Evolutionary conservation across 1,140 invertebrate genomes (phyloP).

Genomic region (Aradophagus sp.): DNA sequence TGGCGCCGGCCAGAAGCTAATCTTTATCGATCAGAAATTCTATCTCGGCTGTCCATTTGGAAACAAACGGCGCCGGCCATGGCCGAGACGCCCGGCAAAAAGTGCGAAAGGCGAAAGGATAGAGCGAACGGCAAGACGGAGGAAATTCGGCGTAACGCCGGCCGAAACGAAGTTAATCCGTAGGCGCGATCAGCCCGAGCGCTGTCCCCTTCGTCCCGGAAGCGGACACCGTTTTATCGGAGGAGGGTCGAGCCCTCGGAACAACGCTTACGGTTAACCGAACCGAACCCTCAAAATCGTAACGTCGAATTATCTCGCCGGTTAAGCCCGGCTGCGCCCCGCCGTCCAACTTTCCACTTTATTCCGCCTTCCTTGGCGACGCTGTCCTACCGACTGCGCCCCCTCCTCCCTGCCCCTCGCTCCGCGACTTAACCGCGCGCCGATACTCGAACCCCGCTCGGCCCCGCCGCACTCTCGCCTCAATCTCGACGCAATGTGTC

Average conservation of each 20-base stretch:
- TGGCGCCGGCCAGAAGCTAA: constrained; percentile 11
- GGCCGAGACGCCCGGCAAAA: neutral
- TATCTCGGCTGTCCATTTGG: constrained; percentile 4
- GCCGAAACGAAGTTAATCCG: constrained; percentile 25
- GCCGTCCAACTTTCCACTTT: constrained; percentile 48
- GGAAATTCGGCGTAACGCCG: constrained; percentile 27
- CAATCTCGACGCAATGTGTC: no score
- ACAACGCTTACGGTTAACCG: constrained; percentile 68
- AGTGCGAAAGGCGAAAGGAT: constrained; percentile 1
- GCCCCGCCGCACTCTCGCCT: no score
- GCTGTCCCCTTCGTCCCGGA: constrained; percentile 47
- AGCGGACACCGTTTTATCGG: constrained; percentile 66
- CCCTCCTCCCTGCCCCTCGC: no score
- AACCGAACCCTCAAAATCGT: constrained; percentile 64
- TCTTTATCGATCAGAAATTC: constrained; percentile 16
- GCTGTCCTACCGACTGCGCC: no score
- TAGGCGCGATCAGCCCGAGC: constrained; percentile 13
- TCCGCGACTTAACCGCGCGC: no score
- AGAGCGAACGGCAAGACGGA: neutral
- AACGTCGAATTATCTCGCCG: constrained; percentile 64
- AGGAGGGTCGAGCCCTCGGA: constrained; percentile 63
- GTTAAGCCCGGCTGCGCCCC: constrained; percentile 50
- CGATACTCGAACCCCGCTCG: no score
- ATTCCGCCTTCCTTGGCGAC: constrained; percentile 23
- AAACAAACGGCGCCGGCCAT: constrained; percentile 12